Conservation (phyloP, 2,888 invertebrate species). For the Biston betularia region DNA sequence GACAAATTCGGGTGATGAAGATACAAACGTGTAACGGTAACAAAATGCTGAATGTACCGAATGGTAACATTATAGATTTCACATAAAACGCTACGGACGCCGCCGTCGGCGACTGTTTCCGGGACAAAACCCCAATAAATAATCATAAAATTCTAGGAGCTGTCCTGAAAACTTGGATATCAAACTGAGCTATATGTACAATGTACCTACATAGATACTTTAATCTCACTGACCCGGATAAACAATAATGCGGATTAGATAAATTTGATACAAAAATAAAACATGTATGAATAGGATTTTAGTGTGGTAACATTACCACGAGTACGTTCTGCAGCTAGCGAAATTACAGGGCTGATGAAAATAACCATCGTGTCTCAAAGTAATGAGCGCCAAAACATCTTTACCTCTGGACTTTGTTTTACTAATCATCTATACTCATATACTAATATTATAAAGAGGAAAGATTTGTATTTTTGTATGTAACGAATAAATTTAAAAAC, state of each 20-base stretch:
- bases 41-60: conserved; percentile 28
- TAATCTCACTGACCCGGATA: conserved; percentile 23
- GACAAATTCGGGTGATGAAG: conserved; percentile 15
- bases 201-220: too few relatives aligned
- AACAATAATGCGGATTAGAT: conserved; percentile 4
- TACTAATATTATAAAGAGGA: too few relatives aligned
- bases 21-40: conserved; percentile 23
- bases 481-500: too few relatives aligned
- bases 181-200: conserved; percentile 24
- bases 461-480: too few relatives aligned
- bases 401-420: too few relatives aligned
- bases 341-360: too few relatives aligned
- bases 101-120: conserved; percentile 24
- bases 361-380: too few relatives aligned
- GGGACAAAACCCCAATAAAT: conserved; percentile 41
- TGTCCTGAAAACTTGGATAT: conserved; percentile 35
- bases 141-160: conserved; percentile 32
- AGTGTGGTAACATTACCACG: not conserved
- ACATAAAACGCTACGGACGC: conserved; percentile 32
- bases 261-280: not conserved
- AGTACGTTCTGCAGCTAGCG: not conserved
- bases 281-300: not conserved
- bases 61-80: conserved; percentile 39
- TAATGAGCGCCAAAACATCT: too few relatives aligned
- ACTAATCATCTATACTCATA: too few relatives aligned